Percentiles rank a stretch among this genome's conserved stretches.
These are phyloP conservation scores for Vimba vimba DNA, from an alignment of 2,113 vertebrate species.

Conservation along the genomic window DNA sequence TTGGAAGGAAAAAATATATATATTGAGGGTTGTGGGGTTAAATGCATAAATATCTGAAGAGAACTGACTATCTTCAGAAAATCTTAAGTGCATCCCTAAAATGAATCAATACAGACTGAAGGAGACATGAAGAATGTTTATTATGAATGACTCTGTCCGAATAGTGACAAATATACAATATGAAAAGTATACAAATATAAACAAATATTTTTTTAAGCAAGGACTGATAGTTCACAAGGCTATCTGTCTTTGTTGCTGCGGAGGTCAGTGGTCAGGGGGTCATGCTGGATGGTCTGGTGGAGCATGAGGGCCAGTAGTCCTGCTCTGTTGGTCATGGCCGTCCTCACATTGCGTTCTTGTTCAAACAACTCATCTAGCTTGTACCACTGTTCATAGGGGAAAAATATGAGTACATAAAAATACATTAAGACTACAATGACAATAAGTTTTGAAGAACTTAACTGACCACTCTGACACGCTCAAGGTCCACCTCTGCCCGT, in stretches of 20 bases:
- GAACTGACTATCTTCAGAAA: too few species aligned
- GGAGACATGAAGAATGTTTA: slow-evolving; percentile 9
- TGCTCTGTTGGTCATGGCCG: slow-evolving; percentile 92
- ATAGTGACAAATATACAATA: background rate
- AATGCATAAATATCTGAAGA: too few species aligned
- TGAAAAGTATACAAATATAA: slow-evolving; percentile 38
- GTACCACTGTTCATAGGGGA: slow-evolving; percentile 82
- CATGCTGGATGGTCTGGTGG: slow-evolving; percentile 93
- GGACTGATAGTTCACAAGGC: slow-evolving; percentile 39
- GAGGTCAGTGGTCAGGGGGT: slow-evolving; percentile 88
- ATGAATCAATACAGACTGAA: background rate
- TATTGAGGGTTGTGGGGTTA: too few species aligned
- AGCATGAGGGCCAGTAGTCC: slow-evolving; percentile 91
- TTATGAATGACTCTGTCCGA: slow-evolving; percentile 10
- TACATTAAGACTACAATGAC: background rate
- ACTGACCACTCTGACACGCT: slow-evolving; percentile 87
- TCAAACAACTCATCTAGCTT: slow-evolving; percentile 93
- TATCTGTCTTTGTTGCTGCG: slow-evolving; percentile 87
- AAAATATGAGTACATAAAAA: background rate
- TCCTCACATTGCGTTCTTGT: slow-evolving; percentile 91
- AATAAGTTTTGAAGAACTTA: background rate
- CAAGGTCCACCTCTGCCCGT: slow-evolving; percentile 90
- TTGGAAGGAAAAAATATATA: too few species aligned
- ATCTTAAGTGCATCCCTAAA: too few species aligned
- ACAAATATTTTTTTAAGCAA: background rate